These are phyloP conservation scores for Ophion ventricosus DNA, from an alignment of 2,888 invertebrate species.

Conservation along the genomic window DNA sequence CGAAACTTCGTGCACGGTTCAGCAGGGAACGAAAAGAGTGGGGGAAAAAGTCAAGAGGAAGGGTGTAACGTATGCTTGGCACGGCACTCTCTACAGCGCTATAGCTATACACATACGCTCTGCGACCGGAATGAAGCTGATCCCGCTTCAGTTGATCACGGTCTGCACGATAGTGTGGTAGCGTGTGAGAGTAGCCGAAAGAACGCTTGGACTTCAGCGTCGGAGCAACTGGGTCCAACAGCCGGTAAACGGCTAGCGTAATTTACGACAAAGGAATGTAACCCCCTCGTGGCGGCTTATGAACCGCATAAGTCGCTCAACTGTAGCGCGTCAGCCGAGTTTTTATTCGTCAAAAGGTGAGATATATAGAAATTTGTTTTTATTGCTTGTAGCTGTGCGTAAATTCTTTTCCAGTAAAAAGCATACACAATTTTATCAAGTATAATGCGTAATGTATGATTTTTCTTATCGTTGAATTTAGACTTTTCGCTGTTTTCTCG, in stretches of 20 bases:
- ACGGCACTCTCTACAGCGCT: neutral
- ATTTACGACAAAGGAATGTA: slow-evolving; percentile 79
- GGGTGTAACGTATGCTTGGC: neutral
- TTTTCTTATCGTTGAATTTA: no score
- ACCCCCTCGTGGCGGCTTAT: slow-evolving; percentile 72
- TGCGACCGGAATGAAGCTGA: neutral
- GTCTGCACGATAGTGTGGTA: slow-evolving; percentile 57
- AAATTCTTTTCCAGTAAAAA: no score
- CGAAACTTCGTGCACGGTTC: no score
- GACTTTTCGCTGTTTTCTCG: no score
- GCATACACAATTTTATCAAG: no score
- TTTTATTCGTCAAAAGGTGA: slow-evolving; percentile 61
- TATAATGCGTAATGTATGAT: no score
- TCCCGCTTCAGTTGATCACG: slow-evolving; percentile 56
- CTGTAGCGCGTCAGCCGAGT: slow-evolving; percentile 61
- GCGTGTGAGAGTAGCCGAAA: slow-evolving; percentile 20
- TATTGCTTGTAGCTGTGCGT: no score
- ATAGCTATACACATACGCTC: no score
- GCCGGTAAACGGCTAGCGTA: slow-evolving; percentile 68
- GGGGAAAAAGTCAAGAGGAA: neutral
- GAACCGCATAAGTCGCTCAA: slow-evolving; percentile 61
- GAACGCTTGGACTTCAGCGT: slow-evolving; percentile 79
- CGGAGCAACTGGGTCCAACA: slow-evolving; percentile 81
- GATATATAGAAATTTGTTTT: neutral
- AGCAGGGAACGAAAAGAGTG: neutral